These are phyloP conservation scores for Sphinx pinastri DNA, from an alignment of 2,888 invertebrate species.

Conservation along the genomic window DNA sequence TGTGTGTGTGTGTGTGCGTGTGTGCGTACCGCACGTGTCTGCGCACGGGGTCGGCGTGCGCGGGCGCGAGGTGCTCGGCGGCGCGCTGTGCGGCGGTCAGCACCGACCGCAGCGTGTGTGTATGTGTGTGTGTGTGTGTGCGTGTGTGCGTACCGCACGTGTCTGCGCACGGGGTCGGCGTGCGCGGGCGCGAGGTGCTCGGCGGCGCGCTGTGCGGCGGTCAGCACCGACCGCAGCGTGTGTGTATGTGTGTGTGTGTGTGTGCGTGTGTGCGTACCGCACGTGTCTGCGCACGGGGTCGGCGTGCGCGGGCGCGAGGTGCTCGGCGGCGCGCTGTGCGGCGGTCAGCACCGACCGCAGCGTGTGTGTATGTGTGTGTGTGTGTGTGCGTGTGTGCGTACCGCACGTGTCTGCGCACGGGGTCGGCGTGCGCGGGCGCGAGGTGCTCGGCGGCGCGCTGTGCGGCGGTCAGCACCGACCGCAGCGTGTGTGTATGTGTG, in stretches of 20 bases:
- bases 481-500: constrained; percentile 91
- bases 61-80: constrained; percentile 90
- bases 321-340: constrained; percentile 92
- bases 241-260: constrained; percentile 87
- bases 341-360: constrained; percentile 96
- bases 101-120: constrained; percentile 97
- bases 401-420: constrained; percentile 50
- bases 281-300: constrained; percentile 49
- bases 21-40: constrained; percentile 48
- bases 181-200: constrained; percentile 88
- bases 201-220: constrained; percentile 93
- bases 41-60: constrained; percentile 50
- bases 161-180: constrained; percentile 48
- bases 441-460: constrained; percentile 93
- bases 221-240: constrained; percentile 95
- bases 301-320: constrained; percentile 86
- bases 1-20: too few relatives aligned
- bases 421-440: constrained; percentile 79
- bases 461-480: constrained; percentile 96
- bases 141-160: constrained; percentile 47
- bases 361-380: constrained; percentile 91
- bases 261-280: constrained; percentile 41
- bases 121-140: too few relatives aligned
- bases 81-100: constrained; percentile 95
- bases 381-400: constrained; percentile 30